Base-by-base conservation (phyloP, 2,888 invertebrate species). In the Calameuta filiformis region DNA sequence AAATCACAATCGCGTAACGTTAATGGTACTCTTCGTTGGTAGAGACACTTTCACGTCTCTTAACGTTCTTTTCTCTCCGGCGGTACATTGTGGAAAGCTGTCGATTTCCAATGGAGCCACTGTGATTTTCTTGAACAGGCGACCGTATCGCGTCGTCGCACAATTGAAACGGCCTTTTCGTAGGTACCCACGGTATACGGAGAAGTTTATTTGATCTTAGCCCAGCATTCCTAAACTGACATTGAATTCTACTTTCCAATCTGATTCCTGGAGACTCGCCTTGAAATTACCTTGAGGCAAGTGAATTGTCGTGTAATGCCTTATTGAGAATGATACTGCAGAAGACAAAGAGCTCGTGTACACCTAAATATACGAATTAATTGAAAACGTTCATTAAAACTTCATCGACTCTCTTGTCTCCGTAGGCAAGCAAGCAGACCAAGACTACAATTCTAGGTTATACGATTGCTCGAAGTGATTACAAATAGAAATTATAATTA, bases 221-320 rank as follows among this genome's bases (percentile, higher is more conserved):
- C 23, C 23, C 56, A 56, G 23, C 56, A 56, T 69, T 74, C 81
- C 79, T 80, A 80, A 76, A 81, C 80, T 83, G 86, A 84, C 87
- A 83, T 84, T 85, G 84, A 88, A 87, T 85, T 86, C 83, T 83
- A 86, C 84, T 85, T 84, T 85, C 84, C 80, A 83, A 81, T 80
- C 81, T 79, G 81, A 76, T 77, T 79, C 81, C 76, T 78, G 71
- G 71, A 23, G 71, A 34, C 71, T 71, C 71, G 71, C 71, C 71
- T 71, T 71, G 71, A 71, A 34, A 31, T 23, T 56, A 56, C 56
- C 56, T 56, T 56, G 56, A 56, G 56, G 56, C 56, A 56, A 56
- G 56, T 56, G 56, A 56, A 56, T 56, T 23, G 56, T 56, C 56
- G 23, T 23, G 23, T 56, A 56, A 56, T 9, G 56, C 56, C 56